Percentiles rank a stretch among this genome's conserved stretches.
These are phyloP conservation scores for Lytechinus variegatus DNA, from an alignment of 35 echinoderm and acorn worm genomes.

Conservation along the genomic window DNA sequence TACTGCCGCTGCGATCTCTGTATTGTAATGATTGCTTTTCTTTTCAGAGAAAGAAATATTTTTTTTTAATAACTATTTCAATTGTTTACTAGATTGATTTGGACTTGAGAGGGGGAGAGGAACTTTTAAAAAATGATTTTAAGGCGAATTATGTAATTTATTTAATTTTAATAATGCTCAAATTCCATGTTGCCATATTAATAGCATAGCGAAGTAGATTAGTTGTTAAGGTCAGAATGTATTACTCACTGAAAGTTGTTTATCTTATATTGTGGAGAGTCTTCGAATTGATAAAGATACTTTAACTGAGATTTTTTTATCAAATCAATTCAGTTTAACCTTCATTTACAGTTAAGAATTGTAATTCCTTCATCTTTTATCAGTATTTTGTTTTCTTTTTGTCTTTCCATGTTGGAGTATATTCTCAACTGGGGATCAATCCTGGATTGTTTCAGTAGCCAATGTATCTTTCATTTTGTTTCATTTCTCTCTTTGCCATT, in stretches of 20 bases:
- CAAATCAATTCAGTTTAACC: too few species aligned
- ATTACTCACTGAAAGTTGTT: neutral
- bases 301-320: too few species aligned
- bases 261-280: too few species aligned
- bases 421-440: neutral
- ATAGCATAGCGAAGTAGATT: neutral
- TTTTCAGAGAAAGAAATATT: neutral
- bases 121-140: neutral
- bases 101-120: neutral
- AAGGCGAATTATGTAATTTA: neutral
- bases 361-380: neutral
- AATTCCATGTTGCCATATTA: constrained; percentile 12
- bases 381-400: neutral
- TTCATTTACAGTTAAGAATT: neutral
- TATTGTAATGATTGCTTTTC: neutral
- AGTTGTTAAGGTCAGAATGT: neutral
- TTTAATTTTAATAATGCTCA: neutral
- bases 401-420: neutral
- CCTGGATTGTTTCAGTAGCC: neutral
- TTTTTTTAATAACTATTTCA: neutral
- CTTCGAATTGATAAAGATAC: too few species aligned
- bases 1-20: neutral
- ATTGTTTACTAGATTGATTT: neutral
- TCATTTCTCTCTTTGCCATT: neutral
- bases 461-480: neutral